phyloP scores from a whole-genome alignment of 2,113 vertebrate species.

The Cygnus atratus region DNA sequence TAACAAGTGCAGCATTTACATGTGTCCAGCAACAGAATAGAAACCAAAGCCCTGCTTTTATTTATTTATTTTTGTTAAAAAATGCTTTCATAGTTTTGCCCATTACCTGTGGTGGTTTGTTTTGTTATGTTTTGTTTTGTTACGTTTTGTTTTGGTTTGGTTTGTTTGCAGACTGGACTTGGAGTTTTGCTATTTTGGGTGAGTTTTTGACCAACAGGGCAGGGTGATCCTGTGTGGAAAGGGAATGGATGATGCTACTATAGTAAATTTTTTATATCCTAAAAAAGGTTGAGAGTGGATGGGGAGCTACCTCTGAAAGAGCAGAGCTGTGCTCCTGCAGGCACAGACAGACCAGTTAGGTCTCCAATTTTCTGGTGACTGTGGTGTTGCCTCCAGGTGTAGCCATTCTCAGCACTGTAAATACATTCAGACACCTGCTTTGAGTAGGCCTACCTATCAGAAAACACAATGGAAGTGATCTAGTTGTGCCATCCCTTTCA shows the following conservation, averaged over 20 bases:
- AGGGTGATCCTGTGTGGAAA: not conserved
- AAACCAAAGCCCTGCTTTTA: not conserved
- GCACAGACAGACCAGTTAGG: not conserved
- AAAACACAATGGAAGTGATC: not conserved
- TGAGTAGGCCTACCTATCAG: not conserved
- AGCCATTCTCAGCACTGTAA: not conserved
- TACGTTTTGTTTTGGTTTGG: not conserved
- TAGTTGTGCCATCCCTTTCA: not conserved
- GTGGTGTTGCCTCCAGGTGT: accelerated
- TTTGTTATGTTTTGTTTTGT: not conserved
- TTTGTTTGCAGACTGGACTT: not conserved
- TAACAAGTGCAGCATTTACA: not conserved
- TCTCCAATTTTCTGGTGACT: not conserved
- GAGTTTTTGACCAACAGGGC: not conserved
- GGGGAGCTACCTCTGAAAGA: not conserved
- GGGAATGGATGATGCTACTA: not conserved
- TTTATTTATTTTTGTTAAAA: not conserved
- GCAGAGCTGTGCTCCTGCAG: not conserved
- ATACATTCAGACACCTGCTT: not conserved
- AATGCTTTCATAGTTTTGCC: not conserved
- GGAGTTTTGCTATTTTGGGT: not conserved
- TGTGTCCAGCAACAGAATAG: not conserved
- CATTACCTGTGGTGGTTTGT: not conserved
- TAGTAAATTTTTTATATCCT: not conserved
- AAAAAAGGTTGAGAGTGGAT: not conserved